Evolutionary conservation across 1,140 invertebrate species (phyloP).

Genomic region (Brachionus rubens): DNA sequence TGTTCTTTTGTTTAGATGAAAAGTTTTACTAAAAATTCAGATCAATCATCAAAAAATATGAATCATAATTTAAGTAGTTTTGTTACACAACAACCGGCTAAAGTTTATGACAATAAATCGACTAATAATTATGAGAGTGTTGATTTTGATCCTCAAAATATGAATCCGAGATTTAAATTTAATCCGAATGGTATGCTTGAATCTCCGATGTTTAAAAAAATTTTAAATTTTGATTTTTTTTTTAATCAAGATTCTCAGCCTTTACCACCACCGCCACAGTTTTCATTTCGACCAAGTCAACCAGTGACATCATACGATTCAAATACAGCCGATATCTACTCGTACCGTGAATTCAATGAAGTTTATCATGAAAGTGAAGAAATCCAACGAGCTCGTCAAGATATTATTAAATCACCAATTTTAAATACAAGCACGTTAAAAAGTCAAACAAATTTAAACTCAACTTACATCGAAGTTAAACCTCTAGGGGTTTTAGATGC

Average conservation of each 20-base stretch:
- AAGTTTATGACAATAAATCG: background rate
- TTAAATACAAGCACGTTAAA: background rate
- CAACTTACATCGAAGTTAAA: constrained; percentile 29
- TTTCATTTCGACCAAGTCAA: constrained; percentile 8
- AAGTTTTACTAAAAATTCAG: too few relatives aligned
- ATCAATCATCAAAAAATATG: background rate
- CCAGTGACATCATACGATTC: constrained; percentile 18
- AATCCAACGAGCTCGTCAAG: background rate
- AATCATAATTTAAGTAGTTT: background rate
- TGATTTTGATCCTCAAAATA: background rate
- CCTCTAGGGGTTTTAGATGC: background rate
- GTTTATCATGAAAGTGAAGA: constrained; percentile 4
- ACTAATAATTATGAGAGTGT: constrained; percentile 24
- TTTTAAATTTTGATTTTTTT: background rate
- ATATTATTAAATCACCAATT: background rate
- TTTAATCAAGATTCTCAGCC: background rate
- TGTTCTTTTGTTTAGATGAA: too few relatives aligned
- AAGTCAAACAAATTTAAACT: background rate
- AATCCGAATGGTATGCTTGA: background rate
- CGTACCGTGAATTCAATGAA: constrained; percentile 31
- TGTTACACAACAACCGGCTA: background rate
- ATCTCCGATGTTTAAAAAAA: background rate
- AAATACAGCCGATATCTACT: constrained; percentile 39
- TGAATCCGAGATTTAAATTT: constrained; percentile 17
- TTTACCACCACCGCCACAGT: background rate